These are phyloP conservation scores for Drosophila azteca DNA, from an alignment of 1,140 invertebrate genomes.

Conservation along the genomic window DNA sequence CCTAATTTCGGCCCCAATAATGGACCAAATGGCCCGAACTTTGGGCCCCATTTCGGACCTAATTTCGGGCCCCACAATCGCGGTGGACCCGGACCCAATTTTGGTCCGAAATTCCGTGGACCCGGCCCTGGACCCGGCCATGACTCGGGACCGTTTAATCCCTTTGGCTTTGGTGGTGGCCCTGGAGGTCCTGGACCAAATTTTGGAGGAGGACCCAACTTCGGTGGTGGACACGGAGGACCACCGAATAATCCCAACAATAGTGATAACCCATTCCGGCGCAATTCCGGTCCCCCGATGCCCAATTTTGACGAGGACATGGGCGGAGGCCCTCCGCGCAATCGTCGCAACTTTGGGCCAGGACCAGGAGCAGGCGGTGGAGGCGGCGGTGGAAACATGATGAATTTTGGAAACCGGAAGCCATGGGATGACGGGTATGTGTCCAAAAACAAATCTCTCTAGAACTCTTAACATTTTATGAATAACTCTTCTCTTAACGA, in stretches of 20 bases:
- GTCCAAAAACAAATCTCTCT: constrained; percentile 4
- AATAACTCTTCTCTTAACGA: constrained; percentile 5
- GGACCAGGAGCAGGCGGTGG: constrained; percentile 20
- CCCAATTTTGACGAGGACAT: constrained; percentile 50
- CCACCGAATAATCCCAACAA: constrained; percentile 36
- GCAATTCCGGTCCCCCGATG: constrained; percentile 34
- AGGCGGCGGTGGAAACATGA: constrained; percentile 16
- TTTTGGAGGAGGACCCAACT: constrained; percentile 37
- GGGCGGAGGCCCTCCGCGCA: constrained; percentile 16
- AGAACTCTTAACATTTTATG: constrained; percentile 3
- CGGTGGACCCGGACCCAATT: constrained; percentile 35
- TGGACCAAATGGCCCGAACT: constrained; percentile 38
- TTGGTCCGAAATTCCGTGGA: constrained; percentile 49
- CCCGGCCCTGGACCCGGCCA: constrained; percentile 33
- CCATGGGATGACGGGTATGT: constrained; percentile 66
- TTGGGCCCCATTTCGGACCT: constrained; percentile 45
- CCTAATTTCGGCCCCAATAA: constrained; percentile 51
- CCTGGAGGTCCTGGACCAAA: constrained; percentile 25
- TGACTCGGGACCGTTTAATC: constrained; percentile 14
- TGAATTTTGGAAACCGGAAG: constrained; percentile 51
- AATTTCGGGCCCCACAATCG: constrained; percentile 47
- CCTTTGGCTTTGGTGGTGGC: constrained; percentile 33
- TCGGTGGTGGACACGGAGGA: not conserved
- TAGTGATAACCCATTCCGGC: constrained; percentile 63
- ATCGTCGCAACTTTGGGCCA: constrained; percentile 31